phyloP scores from a whole-genome alignment of 2,888 invertebrate genomes.

The Drosophila nigritarsus region DNA sequence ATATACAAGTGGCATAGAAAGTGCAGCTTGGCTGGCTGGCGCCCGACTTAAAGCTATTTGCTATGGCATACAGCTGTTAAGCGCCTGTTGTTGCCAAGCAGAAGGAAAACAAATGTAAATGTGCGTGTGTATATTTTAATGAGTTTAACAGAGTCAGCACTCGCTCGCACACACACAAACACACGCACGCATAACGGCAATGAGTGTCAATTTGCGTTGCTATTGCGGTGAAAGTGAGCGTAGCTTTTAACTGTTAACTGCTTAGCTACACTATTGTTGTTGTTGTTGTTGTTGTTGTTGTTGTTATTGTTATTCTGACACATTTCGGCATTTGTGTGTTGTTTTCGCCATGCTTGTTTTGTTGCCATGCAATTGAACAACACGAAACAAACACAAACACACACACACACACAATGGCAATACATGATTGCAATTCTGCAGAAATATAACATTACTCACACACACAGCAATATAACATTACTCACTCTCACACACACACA shows the following conservation, averaged over 20 bases:
- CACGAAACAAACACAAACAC: not conserved
- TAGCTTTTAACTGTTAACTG: constrained; percentile 38
- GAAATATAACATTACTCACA: constrained; percentile 30
- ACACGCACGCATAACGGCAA: constrained; percentile 11
- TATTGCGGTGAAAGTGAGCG: constrained; percentile 66
- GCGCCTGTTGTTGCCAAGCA: constrained; percentile 60
- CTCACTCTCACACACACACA: too few species aligned
- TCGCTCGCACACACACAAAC: constrained; percentile 4
- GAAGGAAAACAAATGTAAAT: constrained; percentile 30
- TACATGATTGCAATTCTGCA: constrained; percentile 36
- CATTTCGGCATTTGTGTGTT: constrained; percentile 41
- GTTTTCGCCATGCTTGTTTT: constrained; percentile 39
- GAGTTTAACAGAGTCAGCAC: constrained; percentile 35
- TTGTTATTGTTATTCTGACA: constrained; percentile 41
- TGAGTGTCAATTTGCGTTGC: constrained; percentile 31
- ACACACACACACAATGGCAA: constrained; percentile 37
- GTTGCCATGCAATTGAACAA: constrained; percentile 64
- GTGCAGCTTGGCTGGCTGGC: constrained; percentile 19
- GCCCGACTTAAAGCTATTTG: constrained; percentile 46
- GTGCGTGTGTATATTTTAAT: constrained; percentile 55
- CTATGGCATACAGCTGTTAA: constrained; percentile 65
- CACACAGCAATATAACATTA: constrained; percentile 26
- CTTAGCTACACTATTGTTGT: constrained; percentile 19
- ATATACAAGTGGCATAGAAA: constrained; percentile 22
- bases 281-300: constrained; percentile 25